Percentiles rank a stretch among this genome's conserved stretches.
Evolutionary conservation across 2,888 invertebrate species (phyloP).

Genomic region (Rhodophaea formosa): DNA sequence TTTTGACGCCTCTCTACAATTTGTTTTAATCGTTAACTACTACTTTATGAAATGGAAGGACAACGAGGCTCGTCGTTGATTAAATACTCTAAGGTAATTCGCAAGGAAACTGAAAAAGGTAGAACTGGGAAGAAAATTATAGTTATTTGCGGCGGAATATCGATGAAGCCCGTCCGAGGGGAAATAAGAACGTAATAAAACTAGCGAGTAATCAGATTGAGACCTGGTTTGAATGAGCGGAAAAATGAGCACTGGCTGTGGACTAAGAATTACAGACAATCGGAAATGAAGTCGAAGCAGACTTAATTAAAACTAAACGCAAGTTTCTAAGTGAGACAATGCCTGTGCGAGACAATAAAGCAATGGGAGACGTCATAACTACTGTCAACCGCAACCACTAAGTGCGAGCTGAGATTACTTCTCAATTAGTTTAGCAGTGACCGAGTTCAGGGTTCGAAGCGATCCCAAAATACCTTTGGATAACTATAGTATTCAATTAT

Average conservation of each 20-base stretch:
- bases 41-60: slow-evolving; percentile 17
- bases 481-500: no score
- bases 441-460: neutral
- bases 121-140: slow-evolving; percentile 24
- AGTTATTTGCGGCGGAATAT: slow-evolving; percentile 40
- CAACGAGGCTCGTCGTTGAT: slow-evolving; percentile 22
- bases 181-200: slow-evolving; percentile 52
- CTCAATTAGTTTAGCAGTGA: slow-evolving; percentile 38
- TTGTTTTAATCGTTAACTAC: slow-evolving; percentile 19
- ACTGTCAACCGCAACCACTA: slow-evolving; percentile 55
- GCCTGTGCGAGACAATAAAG: slow-evolving; percentile 58
- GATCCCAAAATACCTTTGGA: neutral
- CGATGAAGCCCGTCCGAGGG: slow-evolving; percentile 48
- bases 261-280: slow-evolving; percentile 34
- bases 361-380: slow-evolving; percentile 56
- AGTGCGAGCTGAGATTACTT: slow-evolving; percentile 55
- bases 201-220: slow-evolving; percentile 52
- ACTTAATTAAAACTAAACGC: slow-evolving; percentile 72
- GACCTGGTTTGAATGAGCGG: slow-evolving; percentile 47
- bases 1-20: slow-evolving; percentile 40
- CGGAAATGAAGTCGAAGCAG: slow-evolving; percentile 60
- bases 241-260: slow-evolving; percentile 43
- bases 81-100: slow-evolving; percentile 30
- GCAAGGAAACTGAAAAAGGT: slow-evolving; percentile 35
- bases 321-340: slow-evolving; percentile 52